Evolutionary conservation across 2,113 vertebrate species (phyloP).

Genomic region (Poeciliopsis prolifica): DNA sequence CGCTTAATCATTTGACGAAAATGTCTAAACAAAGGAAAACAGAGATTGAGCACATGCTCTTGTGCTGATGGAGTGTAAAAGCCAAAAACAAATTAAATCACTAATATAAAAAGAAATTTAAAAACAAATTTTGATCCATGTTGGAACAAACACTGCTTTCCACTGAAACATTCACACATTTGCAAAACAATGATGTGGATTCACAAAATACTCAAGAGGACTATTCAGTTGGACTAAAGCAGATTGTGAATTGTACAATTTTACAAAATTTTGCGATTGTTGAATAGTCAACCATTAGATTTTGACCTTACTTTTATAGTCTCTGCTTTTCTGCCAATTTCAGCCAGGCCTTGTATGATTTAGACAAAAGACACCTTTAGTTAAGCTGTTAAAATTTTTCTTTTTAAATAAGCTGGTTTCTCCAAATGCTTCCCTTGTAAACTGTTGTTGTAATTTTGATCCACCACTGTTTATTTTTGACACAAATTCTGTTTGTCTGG

Average conservation of each 20-base stretch:
- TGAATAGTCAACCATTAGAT: no score
- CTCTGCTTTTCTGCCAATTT: no score
- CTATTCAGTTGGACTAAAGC: neutral
- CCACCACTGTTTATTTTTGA: neutral
- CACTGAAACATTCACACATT: no score
- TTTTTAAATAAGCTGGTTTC: neutral
- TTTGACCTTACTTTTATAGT: no score
- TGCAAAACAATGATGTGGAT: neutral
- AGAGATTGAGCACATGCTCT: neutral
- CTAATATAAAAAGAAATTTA: neutral
- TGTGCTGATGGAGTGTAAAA: constrained; percentile 19
- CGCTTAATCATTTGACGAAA: constrained; percentile 50
- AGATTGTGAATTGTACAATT: neutral
- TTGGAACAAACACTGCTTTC: neutral
- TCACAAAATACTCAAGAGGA: no score
- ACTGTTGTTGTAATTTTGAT: neutral
- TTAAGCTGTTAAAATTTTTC: neutral
- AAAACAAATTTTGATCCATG: neutral
- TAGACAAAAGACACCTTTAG: neutral
- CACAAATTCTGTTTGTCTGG: neutral
- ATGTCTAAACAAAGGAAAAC: constrained; percentile 26
- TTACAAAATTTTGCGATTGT: neutral
- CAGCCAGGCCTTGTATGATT: neutral
- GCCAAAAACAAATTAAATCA: constrained; percentile 3
- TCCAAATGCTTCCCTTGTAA: neutral